A percentile compares a stretch with the other conserved stretches of the same genome.
Evolutionary conservation across 2,797 vertebrate species (phyloP).

Genomic region (Arctocebus calabarensis): DNA sequence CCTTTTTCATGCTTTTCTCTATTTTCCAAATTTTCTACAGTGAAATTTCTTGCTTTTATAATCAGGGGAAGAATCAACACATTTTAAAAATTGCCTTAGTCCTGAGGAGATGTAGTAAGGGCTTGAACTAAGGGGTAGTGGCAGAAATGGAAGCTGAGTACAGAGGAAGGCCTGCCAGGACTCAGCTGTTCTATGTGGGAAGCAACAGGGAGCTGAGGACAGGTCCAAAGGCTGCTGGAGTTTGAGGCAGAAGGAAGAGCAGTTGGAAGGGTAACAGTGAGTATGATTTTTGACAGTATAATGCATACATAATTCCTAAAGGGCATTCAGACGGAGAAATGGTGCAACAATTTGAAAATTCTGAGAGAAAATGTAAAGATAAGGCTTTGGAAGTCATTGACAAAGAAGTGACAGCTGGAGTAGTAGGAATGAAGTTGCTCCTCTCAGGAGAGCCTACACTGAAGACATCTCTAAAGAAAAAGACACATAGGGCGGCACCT

Average conservation of each 20-base stretch:
- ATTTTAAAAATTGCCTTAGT: background rate
- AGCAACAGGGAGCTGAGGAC: background rate
- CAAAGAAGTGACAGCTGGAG: background rate
- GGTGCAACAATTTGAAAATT: slow-evolving; percentile 3
- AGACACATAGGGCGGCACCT: too few species aligned
- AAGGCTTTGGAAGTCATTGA: slow-evolving; percentile 1
- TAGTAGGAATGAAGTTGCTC: background rate
- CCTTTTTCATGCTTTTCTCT: background rate
- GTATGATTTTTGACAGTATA: background rate
- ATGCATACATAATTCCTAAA: background rate
- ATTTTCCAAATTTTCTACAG: background rate
- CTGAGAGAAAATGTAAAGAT: background rate
- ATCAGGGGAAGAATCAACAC: background rate
- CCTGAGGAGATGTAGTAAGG: background rate
- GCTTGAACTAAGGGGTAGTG: background rate
- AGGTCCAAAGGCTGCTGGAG: background rate
- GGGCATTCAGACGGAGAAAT: background rate
- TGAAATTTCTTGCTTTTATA: background rate
- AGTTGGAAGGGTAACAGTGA: background rate
- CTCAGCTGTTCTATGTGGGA: background rate
- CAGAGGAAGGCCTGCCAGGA: background rate
- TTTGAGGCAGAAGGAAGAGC: background rate
- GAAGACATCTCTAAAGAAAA: slow-evolving; percentile 6
- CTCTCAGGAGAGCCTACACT: background rate
- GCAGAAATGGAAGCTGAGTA: background rate